Evolutionary conservation across 2,113 vertebrate species (phyloP), one percentile per base, ranked within the genome.

Genomic region (Cyprinodon tularosa): DNA sequence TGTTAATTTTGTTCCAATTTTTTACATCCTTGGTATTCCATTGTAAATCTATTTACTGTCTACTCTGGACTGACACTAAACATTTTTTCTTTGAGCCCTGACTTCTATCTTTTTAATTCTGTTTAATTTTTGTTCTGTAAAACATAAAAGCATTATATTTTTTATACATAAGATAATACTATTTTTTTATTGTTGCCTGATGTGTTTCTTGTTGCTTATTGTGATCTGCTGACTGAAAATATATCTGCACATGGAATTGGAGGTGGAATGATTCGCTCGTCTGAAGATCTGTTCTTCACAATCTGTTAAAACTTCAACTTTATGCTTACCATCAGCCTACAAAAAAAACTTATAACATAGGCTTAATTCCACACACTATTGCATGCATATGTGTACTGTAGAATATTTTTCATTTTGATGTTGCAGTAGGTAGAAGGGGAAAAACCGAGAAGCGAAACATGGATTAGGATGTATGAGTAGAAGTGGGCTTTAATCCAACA

Each of bases 401-500:
- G 29, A 29, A 29, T 29, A 29, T 29, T 29, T 29, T 29, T 29
- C 42, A 6, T 29, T 45, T 7, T 42, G 61, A 62, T 61, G 66
- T 62, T 39, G 66, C 45, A 66, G 29, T 50, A 59, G 64, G 59
- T 37, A 14, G 59, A 29, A 44, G n/a, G 50, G 59, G 29, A 0
- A n/a, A 42, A 42, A 37, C 1, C 29, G 4, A 11, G 62, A 80
- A 47, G 37, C 29, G 44, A 36, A 73, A 48, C 20, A 57, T 37
- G 40, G 39, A 63, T 60, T 44, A 53, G 12, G 2, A 42, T 8
- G 12, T 11, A n/a, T 29, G 29, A 77, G 12, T 13, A 15, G 81
- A 62, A 77, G 40, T 8, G 9, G 39, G 38, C 82, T 59, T 9
- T 50, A 65, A 74, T 36, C 15, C 64, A 9, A 75, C 15, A 37